A percentile compares a stretch with the other conserved stretches of the same genome.
Evolutionary conservation across 2,888 invertebrate genomes (phyloP).

Genomic region (Polydrusus cervinus): DNA sequence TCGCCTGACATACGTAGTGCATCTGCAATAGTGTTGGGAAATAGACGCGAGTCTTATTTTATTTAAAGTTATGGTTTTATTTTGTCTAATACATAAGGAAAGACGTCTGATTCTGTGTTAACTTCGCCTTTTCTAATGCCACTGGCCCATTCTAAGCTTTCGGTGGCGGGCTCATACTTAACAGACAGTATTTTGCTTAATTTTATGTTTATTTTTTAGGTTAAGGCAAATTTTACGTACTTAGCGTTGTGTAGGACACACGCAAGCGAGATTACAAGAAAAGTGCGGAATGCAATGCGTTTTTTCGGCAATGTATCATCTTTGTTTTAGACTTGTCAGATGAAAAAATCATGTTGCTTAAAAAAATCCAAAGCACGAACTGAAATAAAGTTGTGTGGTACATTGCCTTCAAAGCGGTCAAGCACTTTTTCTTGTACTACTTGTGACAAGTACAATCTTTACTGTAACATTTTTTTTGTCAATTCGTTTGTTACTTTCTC

Average conservation of each 20-base stretch:
- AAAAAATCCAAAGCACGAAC: too few relatives aligned
- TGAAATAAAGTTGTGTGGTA: too few relatives aligned
- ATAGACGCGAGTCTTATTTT: too few relatives aligned
- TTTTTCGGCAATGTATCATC: too few relatives aligned
- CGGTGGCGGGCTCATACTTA: conserved; percentile 69
- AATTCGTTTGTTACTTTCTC: not conserved
- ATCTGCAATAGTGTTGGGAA: too few relatives aligned
- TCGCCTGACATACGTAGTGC: too few relatives aligned
- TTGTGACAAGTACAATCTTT: conserved; percentile 5
- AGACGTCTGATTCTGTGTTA: too few relatives aligned
- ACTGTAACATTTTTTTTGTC: not conserved
- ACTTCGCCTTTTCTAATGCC: conserved; percentile 16
- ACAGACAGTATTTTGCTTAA: conserved; percentile 69
- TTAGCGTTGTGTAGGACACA: conserved; percentile 58
- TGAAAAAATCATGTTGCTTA: too few relatives aligned
- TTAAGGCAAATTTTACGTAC: conserved; percentile 66
- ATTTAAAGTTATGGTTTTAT: too few relatives aligned
- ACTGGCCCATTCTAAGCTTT: conserved; percentile 53
- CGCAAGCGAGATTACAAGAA: not conserved
- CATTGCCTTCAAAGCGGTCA: not conserved
- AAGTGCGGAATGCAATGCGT: conserved; percentile 12
- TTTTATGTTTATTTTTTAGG: conserved; percentile 65
- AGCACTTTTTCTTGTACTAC: conserved; percentile 8
- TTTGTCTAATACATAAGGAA: too few relatives aligned
- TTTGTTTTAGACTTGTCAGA: too few relatives aligned